Evolutionary conservation across 1,140 invertebrate genomes (phyloP).

Genomic region (Zaprionus davidi): DNA sequence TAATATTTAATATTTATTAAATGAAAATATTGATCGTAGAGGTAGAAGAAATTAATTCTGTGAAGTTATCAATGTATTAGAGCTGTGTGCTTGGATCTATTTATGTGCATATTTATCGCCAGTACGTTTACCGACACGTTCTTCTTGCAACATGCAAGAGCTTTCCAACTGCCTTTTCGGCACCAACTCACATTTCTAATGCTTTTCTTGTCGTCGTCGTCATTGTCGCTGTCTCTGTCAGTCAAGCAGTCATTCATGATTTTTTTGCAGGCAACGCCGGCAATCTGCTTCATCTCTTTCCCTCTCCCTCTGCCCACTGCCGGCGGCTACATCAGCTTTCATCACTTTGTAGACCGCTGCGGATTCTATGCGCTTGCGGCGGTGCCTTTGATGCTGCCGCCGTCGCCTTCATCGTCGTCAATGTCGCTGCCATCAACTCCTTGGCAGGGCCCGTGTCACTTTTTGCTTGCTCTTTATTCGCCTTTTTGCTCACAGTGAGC

Average conservation of each 20-base stretch:
- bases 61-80: too few species aligned
- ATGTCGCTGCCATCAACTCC: slow-evolving; percentile 61
- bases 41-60: too few species aligned
- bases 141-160: not conserved
- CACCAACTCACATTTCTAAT: slow-evolving; percentile 1
- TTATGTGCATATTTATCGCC: not conserved
- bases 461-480: slow-evolving; percentile 51
- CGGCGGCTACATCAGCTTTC: slow-evolving; percentile 44
- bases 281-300: slow-evolving; percentile 5
- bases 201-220: slow-evolving; percentile 12
- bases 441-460: slow-evolving; percentile 52
- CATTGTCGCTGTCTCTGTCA: slow-evolving; percentile 1
- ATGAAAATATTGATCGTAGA: too few species aligned
- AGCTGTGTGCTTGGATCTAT: too few species aligned
- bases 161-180: not conserved
- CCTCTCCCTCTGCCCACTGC: slow-evolving; percentile 6
- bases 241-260: slow-evolving; percentile 50
- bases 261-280: slow-evolving; percentile 34
- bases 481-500: slow-evolving; percentile 39
- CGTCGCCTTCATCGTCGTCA: slow-evolving; percentile 45
- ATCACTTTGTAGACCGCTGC: slow-evolving; percentile 32
- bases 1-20: not conserved
- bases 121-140: not conserved
- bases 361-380: slow-evolving; percentile 54
- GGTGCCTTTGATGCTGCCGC: slow-evolving; percentile 61